Evolutionary conservation across 2,888 invertebrate species (phyloP).

Genomic region (Nasonovia ribisnigri): DNA sequence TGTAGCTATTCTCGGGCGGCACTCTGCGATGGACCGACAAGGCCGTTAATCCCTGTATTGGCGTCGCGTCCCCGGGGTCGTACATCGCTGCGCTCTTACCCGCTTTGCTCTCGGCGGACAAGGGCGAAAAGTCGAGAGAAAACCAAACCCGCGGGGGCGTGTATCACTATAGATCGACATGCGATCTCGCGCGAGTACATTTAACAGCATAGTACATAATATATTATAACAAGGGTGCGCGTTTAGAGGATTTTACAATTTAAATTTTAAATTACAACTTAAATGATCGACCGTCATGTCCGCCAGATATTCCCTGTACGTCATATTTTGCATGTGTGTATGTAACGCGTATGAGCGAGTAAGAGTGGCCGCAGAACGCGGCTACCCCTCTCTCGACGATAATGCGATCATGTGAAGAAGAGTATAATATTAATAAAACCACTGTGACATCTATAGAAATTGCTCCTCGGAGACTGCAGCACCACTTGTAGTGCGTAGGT

Average conservation of each 20-base stretch:
- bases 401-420: background rate
- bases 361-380: background rate
- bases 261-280: background rate
- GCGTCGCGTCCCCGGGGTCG: constrained; percentile 33
- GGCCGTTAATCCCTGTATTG: constrained; percentile 51
- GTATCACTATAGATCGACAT: background rate
- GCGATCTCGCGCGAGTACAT: background rate
- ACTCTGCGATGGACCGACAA: constrained; percentile 25
- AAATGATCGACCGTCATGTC: background rate
- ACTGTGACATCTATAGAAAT: background rate
- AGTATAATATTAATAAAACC: background rate
- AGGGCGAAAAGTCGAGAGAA: constrained; percentile 63
- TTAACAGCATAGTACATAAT: too few relatives aligned
- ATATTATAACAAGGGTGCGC: background rate
- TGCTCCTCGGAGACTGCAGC: background rate
- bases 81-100: background rate
- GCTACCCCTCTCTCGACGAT: background rate
- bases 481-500: background rate
- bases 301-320: background rate
- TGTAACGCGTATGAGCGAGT: background rate
- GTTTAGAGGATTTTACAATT: background rate
- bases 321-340: background rate
- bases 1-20: constrained; percentile 50
- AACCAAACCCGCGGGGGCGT: constrained; percentile 4
- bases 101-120: background rate